phyloP scores from a whole-genome alignment of 2,797 vertebrate species.

The Cyclopterus lumpus region DNA sequence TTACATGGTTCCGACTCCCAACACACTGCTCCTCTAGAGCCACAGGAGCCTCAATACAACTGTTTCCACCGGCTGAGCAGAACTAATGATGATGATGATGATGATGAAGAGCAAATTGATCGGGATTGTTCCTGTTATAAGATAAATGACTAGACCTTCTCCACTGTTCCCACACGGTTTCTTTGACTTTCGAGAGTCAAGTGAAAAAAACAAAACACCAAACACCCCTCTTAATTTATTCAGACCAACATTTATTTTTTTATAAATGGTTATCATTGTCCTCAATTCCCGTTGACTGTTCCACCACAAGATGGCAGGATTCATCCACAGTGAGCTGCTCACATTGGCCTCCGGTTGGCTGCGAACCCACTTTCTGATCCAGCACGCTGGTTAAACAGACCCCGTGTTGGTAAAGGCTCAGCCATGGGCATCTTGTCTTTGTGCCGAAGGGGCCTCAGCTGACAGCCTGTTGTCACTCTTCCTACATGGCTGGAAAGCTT shows the following conservation, averaged over 20 bases:
- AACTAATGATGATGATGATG: not conserved
- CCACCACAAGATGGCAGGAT: slow-evolving; percentile 64
- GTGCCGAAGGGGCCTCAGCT: slow-evolving; percentile 13
- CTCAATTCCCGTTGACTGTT: not conserved
- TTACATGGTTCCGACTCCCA: not conserved
- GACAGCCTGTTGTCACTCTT: slow-evolving; percentile 44
- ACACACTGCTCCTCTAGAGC: not conserved
- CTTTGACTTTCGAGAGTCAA: not conserved
- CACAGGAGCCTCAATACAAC: not conserved
- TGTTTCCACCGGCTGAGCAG: not conserved
- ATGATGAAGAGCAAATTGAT: not conserved
- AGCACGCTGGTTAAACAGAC: slow-evolving; percentile 18
- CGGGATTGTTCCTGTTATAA: not conserved
- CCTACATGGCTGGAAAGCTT: slow-evolving; percentile 40
- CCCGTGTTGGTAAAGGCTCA: slow-evolving; percentile 33
- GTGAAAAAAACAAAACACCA: not conserved
- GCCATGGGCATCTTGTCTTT: slow-evolving; percentile 10
- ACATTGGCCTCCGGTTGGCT: not conserved
- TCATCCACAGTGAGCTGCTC: slow-evolving; percentile 1
- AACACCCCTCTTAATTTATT: not conserved
- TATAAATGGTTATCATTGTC: not conserved
- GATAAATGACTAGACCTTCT: not conserved
- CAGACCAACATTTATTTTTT: not conserved
- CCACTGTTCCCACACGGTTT: not conserved
- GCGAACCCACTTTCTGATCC: slow-evolving; percentile 28